Evolutionary conservation across 2,797 vertebrate genomes (phyloP).

Genomic region (Borostomias antarcticus): DNA sequence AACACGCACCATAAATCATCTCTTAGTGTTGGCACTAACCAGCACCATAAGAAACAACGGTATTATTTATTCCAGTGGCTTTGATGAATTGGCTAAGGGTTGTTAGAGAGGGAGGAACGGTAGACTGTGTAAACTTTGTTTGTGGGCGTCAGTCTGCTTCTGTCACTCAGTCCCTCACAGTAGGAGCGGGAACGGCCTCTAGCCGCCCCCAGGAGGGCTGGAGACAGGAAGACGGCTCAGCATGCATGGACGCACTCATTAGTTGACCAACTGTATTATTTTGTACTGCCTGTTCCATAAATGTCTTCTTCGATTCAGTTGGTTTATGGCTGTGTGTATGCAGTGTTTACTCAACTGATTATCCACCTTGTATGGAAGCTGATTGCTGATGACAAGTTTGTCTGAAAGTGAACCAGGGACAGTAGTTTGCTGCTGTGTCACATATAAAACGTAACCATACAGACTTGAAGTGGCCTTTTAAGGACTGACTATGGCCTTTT

Average conservation of each 20-base stretch:
- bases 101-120: constrained; percentile 36
- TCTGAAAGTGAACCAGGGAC: background rate
- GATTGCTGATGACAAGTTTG: background rate
- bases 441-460: background rate
- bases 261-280: background rate
- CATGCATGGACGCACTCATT: background rate
- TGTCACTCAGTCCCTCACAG: constrained; percentile 33
- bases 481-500: background rate
- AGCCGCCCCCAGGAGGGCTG: too few species aligned
- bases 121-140: constrained; percentile 42
- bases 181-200: background rate
- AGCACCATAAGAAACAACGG: constrained; percentile 29
- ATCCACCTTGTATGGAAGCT: background rate
- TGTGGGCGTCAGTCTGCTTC: constrained; percentile 3
- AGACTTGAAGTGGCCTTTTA: too few species aligned
- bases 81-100: constrained; percentile 62
- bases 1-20: constrained; percentile 44
- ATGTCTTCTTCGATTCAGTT: too few species aligned
- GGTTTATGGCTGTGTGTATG: background rate
- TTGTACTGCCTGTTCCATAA: background rate
- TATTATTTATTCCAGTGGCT: constrained; percentile 40
- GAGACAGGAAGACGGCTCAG: background rate
- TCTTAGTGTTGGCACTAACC: background rate
- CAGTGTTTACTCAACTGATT: background rate
- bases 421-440: background rate